Base-by-base conservation (phyloP, 2,797 vertebrate genomes). In the Lagocephalus sceleratus region DNA sequence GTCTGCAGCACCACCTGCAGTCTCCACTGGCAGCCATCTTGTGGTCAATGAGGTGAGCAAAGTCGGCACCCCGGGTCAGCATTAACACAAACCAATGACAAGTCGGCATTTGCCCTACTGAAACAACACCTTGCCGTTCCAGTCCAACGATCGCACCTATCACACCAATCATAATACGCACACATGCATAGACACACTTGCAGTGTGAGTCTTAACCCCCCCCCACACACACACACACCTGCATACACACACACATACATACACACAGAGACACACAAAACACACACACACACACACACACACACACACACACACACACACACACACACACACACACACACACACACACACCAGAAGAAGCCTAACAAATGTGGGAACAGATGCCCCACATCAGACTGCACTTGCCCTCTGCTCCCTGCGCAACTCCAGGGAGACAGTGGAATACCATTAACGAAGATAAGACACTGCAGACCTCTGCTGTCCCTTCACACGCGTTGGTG, bases 291-390 rank as follows among this genome's bases (percentile, higher is more conserved):
- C n/a, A n/a, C n/a, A 46, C 44, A 26, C 46, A 29, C 60, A 38
- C 56, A 41, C 57, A 60, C 48, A 19, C 56, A 22, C 52, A 4
- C 23, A 23, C 43, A 44, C 74, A 59, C 67, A 54, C 57, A 55
- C 62, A 26, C 48, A 23, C 62, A 38, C 56, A 40, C 57, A 60
- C 53, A 6, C 35, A 25, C 47, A 47, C 75, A 61, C 66, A 57
- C 58, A 57, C 60, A 19, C 53, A 48, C 56, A 39, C 49, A 58
- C 59, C 19, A n/a, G 72, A 54, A 69, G 57, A 82, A 63, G 67
- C 69, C 63, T 71, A 88, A 88, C 85, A 89, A 87, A 89, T 87
- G 82, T 77, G 84, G 78, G 85, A 89, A 85, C 85, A 88, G 88
- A 87, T 88, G 88, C 83, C 84, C 79, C 80, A 69, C 83, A 87